Evolutionary conservation across 1,140 invertebrate genomes (phyloP).

Genomic region (Meteorus sp.): DNA sequence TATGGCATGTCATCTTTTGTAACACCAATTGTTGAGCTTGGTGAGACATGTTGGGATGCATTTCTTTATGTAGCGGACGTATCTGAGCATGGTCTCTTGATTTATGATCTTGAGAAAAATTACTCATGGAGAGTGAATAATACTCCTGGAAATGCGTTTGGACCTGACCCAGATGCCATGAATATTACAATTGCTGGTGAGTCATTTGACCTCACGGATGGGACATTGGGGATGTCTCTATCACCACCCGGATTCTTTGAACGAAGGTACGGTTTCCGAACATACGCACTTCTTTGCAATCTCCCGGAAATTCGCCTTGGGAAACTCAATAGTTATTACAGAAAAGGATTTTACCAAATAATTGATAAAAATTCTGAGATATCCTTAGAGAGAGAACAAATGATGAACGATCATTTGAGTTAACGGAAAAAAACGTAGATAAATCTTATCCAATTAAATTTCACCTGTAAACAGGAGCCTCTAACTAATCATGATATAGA

Average conservation of each 20-base stretch:
- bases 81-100: constrained; percentile 50
- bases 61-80: constrained; percentile 58
- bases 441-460: too few relatives aligned
- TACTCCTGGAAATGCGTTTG: constrained; percentile 53
- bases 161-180: constrained; percentile 48
- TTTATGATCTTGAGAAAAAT: constrained; percentile 48
- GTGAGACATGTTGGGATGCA: constrained; percentile 50
- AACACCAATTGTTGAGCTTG: constrained; percentile 53
- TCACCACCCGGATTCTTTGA: constrained; percentile 51
- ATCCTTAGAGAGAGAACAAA: too few relatives aligned
- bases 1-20: constrained; percentile 48
- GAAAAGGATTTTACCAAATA: too few relatives aligned
- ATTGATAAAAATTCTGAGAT: too few relatives aligned
- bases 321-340: too few relatives aligned
- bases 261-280: too few relatives aligned
- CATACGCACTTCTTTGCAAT: too few relatives aligned
- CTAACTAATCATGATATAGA: too few relatives aligned
- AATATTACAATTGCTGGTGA: constrained; percentile 54
- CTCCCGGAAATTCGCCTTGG: too few relatives aligned
- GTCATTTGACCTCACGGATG: constrained; percentile 51
- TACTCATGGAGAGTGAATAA: constrained; percentile 55
- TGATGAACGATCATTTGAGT: too few relatives aligned
- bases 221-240: constrained; percentile 54
- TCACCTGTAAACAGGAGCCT: too few relatives aligned
- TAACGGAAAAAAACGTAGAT: too few relatives aligned